A percentile compares a stretch with the other conserved stretches of the same genome.
Evolutionary conservation across 2,888 invertebrate genomes (phyloP).

Genomic region (Chouioia cunea): DNA sequence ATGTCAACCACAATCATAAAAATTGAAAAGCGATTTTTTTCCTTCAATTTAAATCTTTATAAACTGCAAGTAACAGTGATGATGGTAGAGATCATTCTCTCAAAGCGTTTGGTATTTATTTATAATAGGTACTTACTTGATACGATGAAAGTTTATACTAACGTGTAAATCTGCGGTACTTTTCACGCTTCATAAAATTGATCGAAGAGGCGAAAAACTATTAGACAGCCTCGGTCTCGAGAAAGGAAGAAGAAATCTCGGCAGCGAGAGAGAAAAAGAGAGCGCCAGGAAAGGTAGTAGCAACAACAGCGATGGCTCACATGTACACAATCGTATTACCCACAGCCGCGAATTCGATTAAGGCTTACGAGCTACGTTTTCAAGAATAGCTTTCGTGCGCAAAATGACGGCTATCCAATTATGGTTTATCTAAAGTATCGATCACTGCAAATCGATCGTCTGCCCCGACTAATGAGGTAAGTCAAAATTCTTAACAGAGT

Average conservation of each 20-base stretch:
- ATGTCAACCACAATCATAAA: too few species aligned
- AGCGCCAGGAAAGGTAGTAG: too few species aligned
- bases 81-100: too few species aligned
- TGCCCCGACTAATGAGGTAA: conserved; percentile 35
- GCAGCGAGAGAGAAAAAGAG: too few species aligned
- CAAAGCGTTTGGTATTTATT: too few species aligned
- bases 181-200: conserved; percentile 23
- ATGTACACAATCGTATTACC: conserved; percentile 24
- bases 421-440: conserved; percentile 43
- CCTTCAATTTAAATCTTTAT: too few species aligned
- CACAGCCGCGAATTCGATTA: conserved; percentile 42
- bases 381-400: conserved; percentile 34
- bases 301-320: too few species aligned
- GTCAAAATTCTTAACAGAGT: conserved; percentile 45
- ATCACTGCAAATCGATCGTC: conserved; percentile 42
- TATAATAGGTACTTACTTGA: too few species aligned
- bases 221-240: conserved; percentile 6
- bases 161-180: not conserved
- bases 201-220: conserved; percentile 27
- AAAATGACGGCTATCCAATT: conserved; percentile 46
- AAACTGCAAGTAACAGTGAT: too few species aligned
- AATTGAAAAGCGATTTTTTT: too few species aligned
- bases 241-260: conserved; percentile 10
- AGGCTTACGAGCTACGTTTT: conserved; percentile 42
- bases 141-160: not conserved